phyloP scores from a whole-genome alignment of 1,140 invertebrate genomes.

The Wiebesia pumilae region DNA sequence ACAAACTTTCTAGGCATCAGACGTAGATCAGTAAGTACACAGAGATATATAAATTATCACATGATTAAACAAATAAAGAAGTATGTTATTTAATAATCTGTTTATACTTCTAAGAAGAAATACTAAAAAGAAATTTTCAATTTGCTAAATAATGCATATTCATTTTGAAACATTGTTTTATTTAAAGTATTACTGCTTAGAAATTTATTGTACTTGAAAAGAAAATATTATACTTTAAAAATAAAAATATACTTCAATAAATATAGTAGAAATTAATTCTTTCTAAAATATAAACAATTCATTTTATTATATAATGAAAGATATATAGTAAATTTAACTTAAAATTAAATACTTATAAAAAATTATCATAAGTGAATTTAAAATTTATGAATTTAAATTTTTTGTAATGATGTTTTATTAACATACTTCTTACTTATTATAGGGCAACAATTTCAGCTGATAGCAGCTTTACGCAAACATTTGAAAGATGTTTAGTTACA shows the following conservation, averaged over 20 bases:
- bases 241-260: too few relatives aligned
- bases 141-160: not conserved
- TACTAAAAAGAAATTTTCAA: not conserved
- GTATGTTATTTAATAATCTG: slow-evolving; percentile 38
- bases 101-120: not conserved
- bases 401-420: too few relatives aligned
- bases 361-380: not conserved
- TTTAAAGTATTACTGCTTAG: not conserved
- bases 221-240: not conserved
- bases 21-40: slow-evolving; percentile 67
- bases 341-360: too few relatives aligned
- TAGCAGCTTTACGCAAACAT: slow-evolving; percentile 72
- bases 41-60: slow-evolving; percentile 74
- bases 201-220: not conserved
- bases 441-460: slow-evolving; percentile 73
- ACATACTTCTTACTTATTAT: slow-evolving; percentile 65
- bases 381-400: not conserved
- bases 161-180: not conserved
- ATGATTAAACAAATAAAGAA: slow-evolving; percentile 70
- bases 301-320: too few relatives aligned
- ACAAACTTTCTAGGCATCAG: slow-evolving; percentile 40
- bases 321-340: too few relatives aligned
- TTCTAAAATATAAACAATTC: too few relatives aligned
- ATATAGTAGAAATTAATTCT: too few relatives aligned
- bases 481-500: slow-evolving; percentile 52